phyloP scores from a whole-genome alignment of 1,140 invertebrate species.

The Ephestia elutella region DNA sequence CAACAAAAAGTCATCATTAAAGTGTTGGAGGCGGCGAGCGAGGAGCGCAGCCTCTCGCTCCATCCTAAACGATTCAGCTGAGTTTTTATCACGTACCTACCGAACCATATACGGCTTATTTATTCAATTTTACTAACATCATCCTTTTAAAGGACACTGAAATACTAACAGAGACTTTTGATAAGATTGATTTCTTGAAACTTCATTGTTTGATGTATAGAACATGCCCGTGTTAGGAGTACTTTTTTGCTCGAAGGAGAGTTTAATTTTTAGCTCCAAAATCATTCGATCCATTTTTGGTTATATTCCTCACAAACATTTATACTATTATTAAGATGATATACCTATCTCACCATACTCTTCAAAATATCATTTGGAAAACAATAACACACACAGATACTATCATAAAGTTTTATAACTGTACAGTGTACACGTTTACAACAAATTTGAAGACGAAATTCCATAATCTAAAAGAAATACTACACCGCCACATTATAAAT shows the following conservation, averaged over 20 bases:
- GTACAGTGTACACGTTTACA: too few species aligned
- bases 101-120: slow-evolving; percentile 64
- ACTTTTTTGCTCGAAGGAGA: too few species aligned
- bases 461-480: neutral
- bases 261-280: too few species aligned
- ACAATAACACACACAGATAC: too few species aligned
- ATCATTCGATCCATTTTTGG: too few species aligned
- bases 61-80: slow-evolving; percentile 59
- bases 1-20: slow-evolving; percentile 71
- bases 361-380: too few species aligned
- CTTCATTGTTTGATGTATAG: neutral
- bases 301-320: too few species aligned
- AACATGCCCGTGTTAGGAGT: too few species aligned
- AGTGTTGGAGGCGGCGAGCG: slow-evolving; percentile 59
- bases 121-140: slow-evolving; percentile 54
- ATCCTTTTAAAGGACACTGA: slow-evolving; percentile 24
- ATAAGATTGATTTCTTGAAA: neutral
- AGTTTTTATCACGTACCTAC: slow-evolving; percentile 67
- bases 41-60: slow-evolving; percentile 47
- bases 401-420: too few species aligned
- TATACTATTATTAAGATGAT: too few species aligned
- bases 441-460: too few species aligned
- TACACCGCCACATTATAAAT: slow-evolving; percentile 11
- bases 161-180: slow-evolving; percentile 1
- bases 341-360: too few species aligned